Conservation (phyloP, 2,888 invertebrate species). For the Uropetala carovei region DNA sequence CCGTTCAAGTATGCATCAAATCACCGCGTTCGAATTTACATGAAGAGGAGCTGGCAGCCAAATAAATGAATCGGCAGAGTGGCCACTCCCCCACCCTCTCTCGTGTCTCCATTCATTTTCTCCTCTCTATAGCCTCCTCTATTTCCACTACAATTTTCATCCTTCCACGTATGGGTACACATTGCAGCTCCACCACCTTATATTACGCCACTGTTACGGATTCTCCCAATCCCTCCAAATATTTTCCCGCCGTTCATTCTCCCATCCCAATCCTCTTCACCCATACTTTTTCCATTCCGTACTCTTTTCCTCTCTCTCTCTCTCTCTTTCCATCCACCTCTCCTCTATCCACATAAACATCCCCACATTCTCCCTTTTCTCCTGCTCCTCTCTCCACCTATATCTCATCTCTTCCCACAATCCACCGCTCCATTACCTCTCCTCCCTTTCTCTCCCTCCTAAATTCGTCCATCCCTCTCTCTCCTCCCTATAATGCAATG, state of each 20-base stretch:
- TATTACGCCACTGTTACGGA: too few relatives aligned
- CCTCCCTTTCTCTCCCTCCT: neutral
- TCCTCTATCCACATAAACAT: too few relatives aligned
- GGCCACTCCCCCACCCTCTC: neutral
- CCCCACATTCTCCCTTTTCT: too few relatives aligned
- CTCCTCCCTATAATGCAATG: neutral
- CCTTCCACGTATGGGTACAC: neutral
- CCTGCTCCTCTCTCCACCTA: too few relatives aligned
- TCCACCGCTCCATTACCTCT: neutral
- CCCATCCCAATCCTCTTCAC: too few relatives aligned
- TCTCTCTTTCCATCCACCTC: too few relatives aligned
- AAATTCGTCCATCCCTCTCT: neutral
- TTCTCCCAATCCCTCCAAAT: too few relatives aligned
- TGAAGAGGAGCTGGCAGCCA: neutral
- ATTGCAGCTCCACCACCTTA: too few relatives aligned
- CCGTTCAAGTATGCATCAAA: slow-evolving; percentile 35
- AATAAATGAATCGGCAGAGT: neutral
- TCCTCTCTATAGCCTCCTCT: neutral
- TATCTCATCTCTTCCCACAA: neutral
- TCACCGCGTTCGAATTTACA: slow-evolving; percentile 3
- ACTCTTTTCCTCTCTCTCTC: too few relatives aligned
- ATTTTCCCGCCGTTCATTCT: too few relatives aligned
- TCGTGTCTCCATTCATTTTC: neutral
- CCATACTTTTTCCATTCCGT: too few relatives aligned
- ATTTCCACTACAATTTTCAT: neutral